A percentile compares a stretch with the other conserved stretches of the same genome.
Conservation (phyloP, 2,797 vertebrate genomes). For the Chrysocyon brachyurus region DNA sequence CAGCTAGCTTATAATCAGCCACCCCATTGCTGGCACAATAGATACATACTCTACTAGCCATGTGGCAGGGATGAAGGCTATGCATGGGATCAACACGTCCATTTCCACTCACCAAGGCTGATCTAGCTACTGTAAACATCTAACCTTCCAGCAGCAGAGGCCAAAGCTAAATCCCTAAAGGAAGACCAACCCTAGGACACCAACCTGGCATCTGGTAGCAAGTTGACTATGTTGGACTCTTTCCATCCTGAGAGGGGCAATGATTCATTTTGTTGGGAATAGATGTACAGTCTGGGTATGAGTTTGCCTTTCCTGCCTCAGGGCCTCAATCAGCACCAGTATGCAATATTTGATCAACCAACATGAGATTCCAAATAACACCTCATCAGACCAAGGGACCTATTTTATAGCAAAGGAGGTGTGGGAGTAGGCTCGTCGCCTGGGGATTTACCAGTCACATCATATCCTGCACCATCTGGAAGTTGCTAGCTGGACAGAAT, state of each 20-base stretch:
- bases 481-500: neutral
- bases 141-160: neutral
- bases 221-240: neutral
- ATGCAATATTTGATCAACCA: neutral
- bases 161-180: neutral
- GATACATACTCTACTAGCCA: rapidly evolving
- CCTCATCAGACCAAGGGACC: neutral
- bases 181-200: neutral
- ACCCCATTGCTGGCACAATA: neutral
- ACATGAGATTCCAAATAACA: neutral
- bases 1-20: neutral
- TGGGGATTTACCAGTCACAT: neutral
- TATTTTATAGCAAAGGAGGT: slow-evolving; percentile 5
- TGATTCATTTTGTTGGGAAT: neutral
- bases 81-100: neutral
- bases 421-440: neutral
- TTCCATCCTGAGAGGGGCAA: neutral
- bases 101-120: neutral
- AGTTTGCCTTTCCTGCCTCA: neutral
- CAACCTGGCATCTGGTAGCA: neutral
- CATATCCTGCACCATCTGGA: neutral
- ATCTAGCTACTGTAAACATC: neutral
- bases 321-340: neutral
- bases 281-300: neutral
- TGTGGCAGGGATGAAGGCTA: neutral